These are phyloP conservation scores for Oxyruncus cristatus DNA, from an alignment of 2,113 vertebrate genomes.

Conservation along the genomic window DNA sequence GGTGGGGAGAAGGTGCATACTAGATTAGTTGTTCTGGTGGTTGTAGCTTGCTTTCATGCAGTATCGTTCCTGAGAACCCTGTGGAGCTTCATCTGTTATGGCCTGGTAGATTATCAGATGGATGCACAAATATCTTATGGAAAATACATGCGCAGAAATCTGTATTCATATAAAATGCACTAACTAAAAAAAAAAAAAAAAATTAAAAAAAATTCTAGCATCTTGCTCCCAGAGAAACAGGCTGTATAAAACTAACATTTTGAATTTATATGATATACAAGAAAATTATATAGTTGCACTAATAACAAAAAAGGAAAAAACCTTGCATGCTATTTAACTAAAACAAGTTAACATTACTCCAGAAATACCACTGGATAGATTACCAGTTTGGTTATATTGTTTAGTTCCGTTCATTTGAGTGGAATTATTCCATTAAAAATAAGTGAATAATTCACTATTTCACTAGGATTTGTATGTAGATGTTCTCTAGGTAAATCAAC, in stretches of 20 bases:
- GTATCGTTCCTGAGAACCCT: not conserved
- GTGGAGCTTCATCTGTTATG: not conserved
- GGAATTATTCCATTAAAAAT: not conserved
- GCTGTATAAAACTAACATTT: not conserved
- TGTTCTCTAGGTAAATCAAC: not conserved
- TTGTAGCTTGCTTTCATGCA: not conserved
- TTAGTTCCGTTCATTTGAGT: not conserved
- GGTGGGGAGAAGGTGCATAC: rapidly evolving
- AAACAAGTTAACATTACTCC: not conserved
- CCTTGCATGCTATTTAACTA: not conserved
- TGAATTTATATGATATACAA: not conserved
- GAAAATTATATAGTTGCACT: not conserved
- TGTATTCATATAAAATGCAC: not conserved
- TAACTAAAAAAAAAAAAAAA: not conserved
- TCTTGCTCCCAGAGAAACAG: not conserved
- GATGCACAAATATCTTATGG: not conserved
- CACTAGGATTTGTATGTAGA: not conserved
- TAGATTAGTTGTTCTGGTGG: not conserved
- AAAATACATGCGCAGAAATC: not conserved
- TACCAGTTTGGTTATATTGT: not conserved
- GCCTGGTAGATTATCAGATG: not conserved
- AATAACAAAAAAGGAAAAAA: not conserved
- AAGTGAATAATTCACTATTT: not conserved
- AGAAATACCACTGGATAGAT: not conserved
- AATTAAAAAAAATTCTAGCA: not conserved